Evolutionary conservation across 2,797 vertebrate genomes (phyloP).

Genomic region (Myotis myotis): DNA sequence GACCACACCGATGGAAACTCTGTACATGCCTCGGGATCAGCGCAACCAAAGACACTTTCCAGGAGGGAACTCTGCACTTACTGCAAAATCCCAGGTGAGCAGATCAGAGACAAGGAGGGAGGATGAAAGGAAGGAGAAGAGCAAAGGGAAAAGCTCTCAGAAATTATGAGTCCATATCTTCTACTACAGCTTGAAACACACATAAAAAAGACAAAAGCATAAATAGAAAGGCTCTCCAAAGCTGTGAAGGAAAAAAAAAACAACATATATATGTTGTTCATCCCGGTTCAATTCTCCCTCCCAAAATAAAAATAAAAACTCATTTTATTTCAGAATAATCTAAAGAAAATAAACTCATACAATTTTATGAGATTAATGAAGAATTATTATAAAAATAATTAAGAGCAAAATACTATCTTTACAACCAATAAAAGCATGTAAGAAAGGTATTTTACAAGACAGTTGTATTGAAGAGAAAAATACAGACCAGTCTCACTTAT

Average conservation of each 20-base stretch:
- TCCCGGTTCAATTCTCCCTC: neutral
- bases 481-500: neutral
- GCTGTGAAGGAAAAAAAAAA: neutral
- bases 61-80: neutral
- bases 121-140: neutral
- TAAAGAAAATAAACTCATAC: neutral
- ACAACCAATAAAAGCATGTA: neutral
- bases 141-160: neutral
- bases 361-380: neutral
- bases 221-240: neutral
- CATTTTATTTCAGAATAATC: neutral
- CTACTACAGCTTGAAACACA: neutral
- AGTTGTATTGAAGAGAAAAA: neutral
- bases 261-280: no score
- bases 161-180: neutral
- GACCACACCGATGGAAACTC: no score
- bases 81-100: neutral
- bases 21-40: neutral
- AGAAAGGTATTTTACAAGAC: neutral
- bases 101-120: neutral
- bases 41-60: neutral
- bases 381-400: neutral
- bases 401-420: neutral
- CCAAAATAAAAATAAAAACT: neutral
- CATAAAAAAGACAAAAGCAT: neutral